Base-by-base conservation (phyloP, 1,140 invertebrate genomes). In the Drosophila ananassae region DNA sequence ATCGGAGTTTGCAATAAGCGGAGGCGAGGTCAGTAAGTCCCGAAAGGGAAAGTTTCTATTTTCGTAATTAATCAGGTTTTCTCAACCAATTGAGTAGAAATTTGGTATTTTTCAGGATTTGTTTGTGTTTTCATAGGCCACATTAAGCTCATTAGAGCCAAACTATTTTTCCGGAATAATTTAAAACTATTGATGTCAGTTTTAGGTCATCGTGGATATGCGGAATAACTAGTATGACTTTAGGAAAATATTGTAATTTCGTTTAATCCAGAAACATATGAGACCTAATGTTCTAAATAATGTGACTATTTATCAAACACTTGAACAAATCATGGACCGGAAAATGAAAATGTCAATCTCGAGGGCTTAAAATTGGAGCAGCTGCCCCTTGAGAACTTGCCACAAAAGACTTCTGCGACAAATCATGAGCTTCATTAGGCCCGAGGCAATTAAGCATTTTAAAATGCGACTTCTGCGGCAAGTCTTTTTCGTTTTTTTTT, bases 361-460 rank as follows among this genome's bases (percentile, higher is more conserved):
- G 25, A 64, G 24, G 62, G 37, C 47, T 9, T 53, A 13, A 44
- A 67, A 44, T 28, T 67, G 47, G 59, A 67, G 47, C 63, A 67
- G 34, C 63, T 67, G 63, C 47, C 39, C 9, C 59, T 41, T 7
- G 3, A 48, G 32, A 34, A 68, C 17, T 34, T 8, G 17, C 37
- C 4, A 22, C 63, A 37, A 30, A n/a, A 9, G 24, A 24, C 51
- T 64, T 67, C 47, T 63, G 63, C 47, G 30, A 76, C 72, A 89
- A 87, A 82, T 89, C 76, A 85, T 89, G 57, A 62, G 83, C 83
- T 67, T 76, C 83, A 82, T 87, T 89, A 67, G 66, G 37, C 34
- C 63, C 68, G 10, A 10, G 53, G 61, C 64, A 89, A 83, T 89
- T 89, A 89, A 79, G 56, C 52, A 73, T 76, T 79, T 80, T 71